Evolutionary conservation across 2,797 vertebrate genomes (phyloP), one percentile per base, ranked within the genome.

Genomic region (Catostomus latipinnis): DNA sequence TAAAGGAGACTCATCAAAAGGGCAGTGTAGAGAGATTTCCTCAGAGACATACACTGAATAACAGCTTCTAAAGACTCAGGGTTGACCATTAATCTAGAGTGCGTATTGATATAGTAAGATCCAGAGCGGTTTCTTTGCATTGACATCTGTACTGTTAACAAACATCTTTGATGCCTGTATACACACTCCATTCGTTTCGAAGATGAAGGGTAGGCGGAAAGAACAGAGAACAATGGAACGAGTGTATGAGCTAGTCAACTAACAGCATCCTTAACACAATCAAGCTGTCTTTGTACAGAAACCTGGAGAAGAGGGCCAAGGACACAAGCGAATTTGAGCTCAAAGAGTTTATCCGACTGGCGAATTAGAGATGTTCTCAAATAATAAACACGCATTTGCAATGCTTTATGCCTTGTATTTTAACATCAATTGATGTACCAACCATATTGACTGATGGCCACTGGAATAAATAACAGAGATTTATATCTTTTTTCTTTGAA

Each of bases 71-170:
- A 70, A 76, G 49, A 61, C 63, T 82, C 77, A 76, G 85, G 81
- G 80, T 78, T 78, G 56, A 62, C 67, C 62, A 82, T 85, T 82
- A 34, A 81, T 78, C 78, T 60, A 4, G 52, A 78, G 68, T 67
- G 14, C n/a, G 18, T 70, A 34, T 73, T 61, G 71, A 58, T 81
- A 62, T 54, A 0, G 49, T 52, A 57, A 12, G 57, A 85, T 68
- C 16, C 50, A 48, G 48, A 63, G 48, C 4, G 18, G 16, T 56
- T 53, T 67, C 45, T 56, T 45, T 34, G 34, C 34, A 34, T 34
- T 34, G 34, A 34, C 34, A 34, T 34, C 34, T 34, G 34, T 34
- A 34, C 34, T 34, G 34, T 34, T 34, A 34, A 34, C 34, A 34
- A 34, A 34, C 34, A 34, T 34, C 34, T 34, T 34, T 34, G 34